Conservation (phyloP, 2,797 vertebrate genomes). For the Tauraco hartlaubi region DNA sequence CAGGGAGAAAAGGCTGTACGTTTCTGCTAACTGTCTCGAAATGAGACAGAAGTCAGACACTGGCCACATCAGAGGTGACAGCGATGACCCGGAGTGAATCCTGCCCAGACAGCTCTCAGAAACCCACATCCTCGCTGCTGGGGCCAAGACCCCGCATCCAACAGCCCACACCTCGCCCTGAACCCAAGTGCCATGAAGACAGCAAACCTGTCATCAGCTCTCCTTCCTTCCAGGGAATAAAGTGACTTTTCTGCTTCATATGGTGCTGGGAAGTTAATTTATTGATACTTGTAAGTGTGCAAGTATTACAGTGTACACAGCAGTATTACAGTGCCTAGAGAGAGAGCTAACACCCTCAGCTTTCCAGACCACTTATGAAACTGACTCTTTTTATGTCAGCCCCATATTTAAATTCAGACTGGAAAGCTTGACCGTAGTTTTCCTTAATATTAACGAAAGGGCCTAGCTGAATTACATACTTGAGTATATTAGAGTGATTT, state of each 20-base stretch:
- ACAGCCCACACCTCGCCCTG: rapidly evolving
- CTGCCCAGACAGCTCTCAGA: background rate
- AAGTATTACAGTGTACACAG: background rate
- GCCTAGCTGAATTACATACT: background rate
- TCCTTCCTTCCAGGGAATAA: background rate
- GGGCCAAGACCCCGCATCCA: background rate
- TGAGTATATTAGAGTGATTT: background rate
- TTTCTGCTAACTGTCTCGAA: background rate
- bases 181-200: rapidly evolving
- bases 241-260: background rate
- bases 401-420: background rate
- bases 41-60: background rate
- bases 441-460: background rate
- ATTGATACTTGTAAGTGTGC: background rate
- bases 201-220: background rate
- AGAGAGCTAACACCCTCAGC: background rate
- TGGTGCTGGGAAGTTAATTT: background rate
- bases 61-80: background rate
- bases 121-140: background rate
- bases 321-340: background rate
- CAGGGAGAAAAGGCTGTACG: background rate
- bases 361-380: background rate
- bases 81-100: background rate
- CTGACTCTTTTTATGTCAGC: background rate
- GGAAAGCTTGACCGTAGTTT: background rate